These are phyloP conservation scores for Oryzaephilus surinamensis DNA, from an alignment of 1,140 invertebrate genomes.

Conservation along the genomic window DNA sequence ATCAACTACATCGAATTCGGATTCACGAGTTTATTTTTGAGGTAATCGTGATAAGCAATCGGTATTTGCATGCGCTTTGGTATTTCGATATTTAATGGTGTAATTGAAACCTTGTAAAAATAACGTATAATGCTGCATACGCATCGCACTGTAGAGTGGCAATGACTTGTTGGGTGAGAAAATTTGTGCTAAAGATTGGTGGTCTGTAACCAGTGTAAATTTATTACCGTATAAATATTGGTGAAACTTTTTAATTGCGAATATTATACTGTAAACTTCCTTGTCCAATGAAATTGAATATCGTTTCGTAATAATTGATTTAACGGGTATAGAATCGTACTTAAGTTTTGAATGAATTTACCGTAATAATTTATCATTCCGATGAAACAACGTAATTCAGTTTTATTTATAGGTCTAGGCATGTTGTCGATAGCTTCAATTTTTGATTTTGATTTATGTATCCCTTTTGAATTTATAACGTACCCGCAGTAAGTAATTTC, in stretches of 20 bases:
- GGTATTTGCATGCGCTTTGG: slow-evolving; percentile 4
- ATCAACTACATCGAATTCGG: too few species aligned
- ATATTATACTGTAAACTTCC: slow-evolving; percentile 19
- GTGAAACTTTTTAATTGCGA: slow-evolving; percentile 16
- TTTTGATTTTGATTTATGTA: slow-evolving; percentile 14
- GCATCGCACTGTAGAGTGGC: slow-evolving; percentile 19
- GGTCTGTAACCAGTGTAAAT: slow-evolving; percentile 31
- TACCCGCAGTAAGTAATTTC: slow-evolving; percentile 23
- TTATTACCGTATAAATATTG: slow-evolving; percentile 21
- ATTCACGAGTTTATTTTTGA: too few species aligned
- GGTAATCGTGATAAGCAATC: slow-evolving; percentile 6
- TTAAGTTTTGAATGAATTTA: slow-evolving; percentile 22
- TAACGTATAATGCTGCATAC: slow-evolving; percentile 24
- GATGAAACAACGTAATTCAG: slow-evolving; percentile 26
- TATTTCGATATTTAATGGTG: slow-evolving; percentile 9
- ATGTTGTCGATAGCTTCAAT: slow-evolving; percentile 23
- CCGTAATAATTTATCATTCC: slow-evolving; percentile 32
- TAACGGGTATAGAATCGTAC: background rate
- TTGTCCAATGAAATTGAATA: slow-evolving; percentile 21
- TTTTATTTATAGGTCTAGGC: slow-evolving; percentile 17
- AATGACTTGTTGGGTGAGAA: slow-evolving; percentile 23
- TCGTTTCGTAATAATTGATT: slow-evolving; percentile 10
- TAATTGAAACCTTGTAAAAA: slow-evolving; percentile 24
- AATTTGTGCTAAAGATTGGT: slow-evolving; percentile 26
- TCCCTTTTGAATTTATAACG: slow-evolving; percentile 10